phyloP scores from a whole-genome alignment of 2,888 invertebrate genomes.

The Crossocerus cetratus region DNA sequence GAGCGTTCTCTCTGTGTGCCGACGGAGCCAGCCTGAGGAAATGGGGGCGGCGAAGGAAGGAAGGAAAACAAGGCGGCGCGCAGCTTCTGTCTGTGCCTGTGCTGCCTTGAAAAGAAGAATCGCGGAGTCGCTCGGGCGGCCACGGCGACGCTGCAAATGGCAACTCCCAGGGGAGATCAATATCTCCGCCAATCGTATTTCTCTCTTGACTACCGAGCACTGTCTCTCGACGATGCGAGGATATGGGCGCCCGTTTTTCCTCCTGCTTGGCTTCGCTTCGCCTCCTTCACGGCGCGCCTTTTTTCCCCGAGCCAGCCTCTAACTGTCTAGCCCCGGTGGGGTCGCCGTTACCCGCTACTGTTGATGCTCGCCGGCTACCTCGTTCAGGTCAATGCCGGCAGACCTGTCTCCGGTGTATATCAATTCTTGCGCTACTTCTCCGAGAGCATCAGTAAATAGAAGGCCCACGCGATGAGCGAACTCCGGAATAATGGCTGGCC shows the following conservation, averaged over 20 bases:
- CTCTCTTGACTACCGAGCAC: slow-evolving; percentile 55
- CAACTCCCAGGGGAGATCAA: slow-evolving; percentile 71
- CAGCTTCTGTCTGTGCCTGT: slow-evolving; percentile 11
- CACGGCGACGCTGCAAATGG: slow-evolving; percentile 59
- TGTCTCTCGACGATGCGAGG: slow-evolving; percentile 45
- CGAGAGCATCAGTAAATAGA: too few species aligned
- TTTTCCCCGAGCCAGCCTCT: too few species aligned
- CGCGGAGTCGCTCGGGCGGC: slow-evolving; percentile 55
- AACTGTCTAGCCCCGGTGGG: too few species aligned
- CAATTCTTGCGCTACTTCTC: too few species aligned
- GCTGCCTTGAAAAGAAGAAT: slow-evolving; percentile 52
- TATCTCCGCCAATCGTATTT: slow-evolving; percentile 70
- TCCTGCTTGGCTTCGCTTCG: neutral
- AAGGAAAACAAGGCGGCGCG: slow-evolving; percentile 19
- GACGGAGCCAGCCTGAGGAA: neutral
- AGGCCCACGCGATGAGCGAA: too few species aligned
- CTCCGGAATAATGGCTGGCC: too few species aligned
- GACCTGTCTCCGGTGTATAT: too few species aligned
- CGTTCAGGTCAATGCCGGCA: too few species aligned
- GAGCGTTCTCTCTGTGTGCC: neutral
- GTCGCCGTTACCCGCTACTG: too few species aligned
- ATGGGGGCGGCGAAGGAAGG: slow-evolving; percentile 7
- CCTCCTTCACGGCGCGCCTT: neutral
- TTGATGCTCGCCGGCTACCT: too few species aligned
- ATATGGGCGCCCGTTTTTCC: slow-evolving; percentile 36